phyloP scores from a whole-genome alignment of 2,888 invertebrate genomes.

The Corbicula japonica region DNA sequence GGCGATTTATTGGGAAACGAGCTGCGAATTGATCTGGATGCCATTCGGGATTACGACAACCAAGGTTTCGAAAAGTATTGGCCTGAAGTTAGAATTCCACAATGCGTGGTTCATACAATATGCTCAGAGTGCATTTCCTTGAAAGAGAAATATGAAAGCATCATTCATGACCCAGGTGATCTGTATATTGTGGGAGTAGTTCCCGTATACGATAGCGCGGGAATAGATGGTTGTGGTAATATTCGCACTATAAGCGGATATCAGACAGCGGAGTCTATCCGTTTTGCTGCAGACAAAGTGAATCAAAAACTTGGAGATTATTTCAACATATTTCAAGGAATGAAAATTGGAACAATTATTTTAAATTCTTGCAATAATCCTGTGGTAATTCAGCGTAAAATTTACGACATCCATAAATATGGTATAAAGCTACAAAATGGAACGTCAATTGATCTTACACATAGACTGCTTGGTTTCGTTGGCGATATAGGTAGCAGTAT shows the following conservation, averaged over 20 bases:
- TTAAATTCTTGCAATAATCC: constrained; percentile 66
- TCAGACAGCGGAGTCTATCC: constrained; percentile 55
- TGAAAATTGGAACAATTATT: constrained; percentile 56
- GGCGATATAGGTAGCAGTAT: constrained; percentile 52
- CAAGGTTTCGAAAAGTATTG: constrained; percentile 4
- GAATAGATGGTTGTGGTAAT: constrained; percentile 37
- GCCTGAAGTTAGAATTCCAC: constrained; percentile 22
- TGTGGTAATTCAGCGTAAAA: constrained; percentile 39
- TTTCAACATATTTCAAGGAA: constrained; percentile 42
- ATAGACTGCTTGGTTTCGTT: constrained; percentile 60
- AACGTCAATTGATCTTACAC: constrained; percentile 1
- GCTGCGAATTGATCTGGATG: background rate
- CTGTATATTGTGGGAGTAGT: constrained; percentile 60
- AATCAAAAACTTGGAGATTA: background rate
- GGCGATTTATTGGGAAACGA: constrained; percentile 27
- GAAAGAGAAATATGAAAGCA: no score
- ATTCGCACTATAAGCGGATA: constrained; percentile 42
- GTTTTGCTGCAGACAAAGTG: constrained; percentile 34
- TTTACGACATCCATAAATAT: constrained; percentile 13
- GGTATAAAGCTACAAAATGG: constrained; percentile 29
- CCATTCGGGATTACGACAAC: constrained; percentile 35
- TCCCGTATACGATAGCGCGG: constrained; percentile 48
- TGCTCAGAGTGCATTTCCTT: constrained; percentile 48
- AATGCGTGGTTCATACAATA: constrained; percentile 19
- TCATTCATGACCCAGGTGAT: no score